A percentile compares a stretch with the other conserved stretches of the same genome.
phyloP scores from a whole-genome alignment of 2,113 vertebrate genomes.

The Ageneiosus marmoratus region DNA sequence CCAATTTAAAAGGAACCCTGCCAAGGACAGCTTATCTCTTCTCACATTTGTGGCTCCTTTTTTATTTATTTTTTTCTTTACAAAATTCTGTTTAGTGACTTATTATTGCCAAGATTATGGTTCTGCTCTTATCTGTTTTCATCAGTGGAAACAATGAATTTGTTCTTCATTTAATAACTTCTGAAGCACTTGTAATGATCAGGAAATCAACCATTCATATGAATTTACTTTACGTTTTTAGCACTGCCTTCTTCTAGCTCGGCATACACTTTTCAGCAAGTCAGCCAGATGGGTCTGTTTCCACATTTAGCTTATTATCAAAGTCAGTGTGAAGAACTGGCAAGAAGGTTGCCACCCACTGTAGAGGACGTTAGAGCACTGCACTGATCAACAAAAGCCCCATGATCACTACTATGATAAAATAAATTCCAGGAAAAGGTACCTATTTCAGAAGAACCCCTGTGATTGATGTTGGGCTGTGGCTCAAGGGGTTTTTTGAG shows the following conservation, averaged over 20 bases:
- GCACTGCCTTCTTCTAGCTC: background rate
- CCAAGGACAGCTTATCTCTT: constrained; percentile 17
- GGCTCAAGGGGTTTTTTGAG: background rate
- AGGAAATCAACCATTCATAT: constrained; percentile 26
- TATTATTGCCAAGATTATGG: constrained; percentile 5
- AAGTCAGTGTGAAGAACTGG: constrained; percentile 43
- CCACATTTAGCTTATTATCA: constrained; percentile 52
- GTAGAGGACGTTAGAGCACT: constrained; percentile 29
- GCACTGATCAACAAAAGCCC: constrained; percentile 17
- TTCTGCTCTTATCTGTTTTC: constrained; percentile 13
- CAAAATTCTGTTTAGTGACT: constrained; percentile 2
- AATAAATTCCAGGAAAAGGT: constrained; percentile 37
- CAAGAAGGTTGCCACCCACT: constrained; percentile 40
- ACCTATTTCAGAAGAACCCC: background rate
- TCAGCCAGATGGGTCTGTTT: constrained; percentile 52
- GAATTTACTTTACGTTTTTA: background rate
- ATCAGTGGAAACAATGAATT: constrained; percentile 14
- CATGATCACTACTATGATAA: constrained; percentile 38
- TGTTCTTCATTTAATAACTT: constrained; percentile 35
- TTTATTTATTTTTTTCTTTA: background rate
- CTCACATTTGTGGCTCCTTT: background rate
- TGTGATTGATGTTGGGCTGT: constrained; percentile 26
- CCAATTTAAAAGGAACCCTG: background rate
- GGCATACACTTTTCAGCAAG: constrained; percentile 28
- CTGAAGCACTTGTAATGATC: constrained; percentile 6